These are phyloP conservation scores for Archocentrus centrarchus DNA, from an alignment of 2,113 vertebrate genomes.

Conservation along the genomic window DNA sequence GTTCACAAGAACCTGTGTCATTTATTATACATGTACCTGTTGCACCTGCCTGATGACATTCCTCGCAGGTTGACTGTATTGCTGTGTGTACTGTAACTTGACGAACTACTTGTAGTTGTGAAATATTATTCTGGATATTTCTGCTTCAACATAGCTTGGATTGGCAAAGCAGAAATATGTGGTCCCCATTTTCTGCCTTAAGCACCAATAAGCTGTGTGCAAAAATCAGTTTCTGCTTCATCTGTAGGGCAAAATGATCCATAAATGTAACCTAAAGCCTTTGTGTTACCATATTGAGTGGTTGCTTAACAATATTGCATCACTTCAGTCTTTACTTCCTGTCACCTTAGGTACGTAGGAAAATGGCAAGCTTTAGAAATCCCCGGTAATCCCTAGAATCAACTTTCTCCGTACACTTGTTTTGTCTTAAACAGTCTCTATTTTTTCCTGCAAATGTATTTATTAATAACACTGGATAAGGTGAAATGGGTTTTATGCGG, in stretches of 20 bases:
- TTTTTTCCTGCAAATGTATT: neutral
- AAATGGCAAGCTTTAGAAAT: neutral
- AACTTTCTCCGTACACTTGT: neutral
- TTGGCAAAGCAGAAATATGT: neutral
- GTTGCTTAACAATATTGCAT: neutral
- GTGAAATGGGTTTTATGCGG: neutral
- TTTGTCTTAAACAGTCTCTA: neutral
- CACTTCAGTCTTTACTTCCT: neutral
- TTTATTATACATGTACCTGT: constrained; percentile 51
- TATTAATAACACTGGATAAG: neutral
- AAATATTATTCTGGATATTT: constrained; percentile 1
- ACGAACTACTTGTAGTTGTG: neutral
- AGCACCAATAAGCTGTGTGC: neutral
- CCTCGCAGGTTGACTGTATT: constrained; percentile 30
- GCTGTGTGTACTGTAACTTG: neutral
- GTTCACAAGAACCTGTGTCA: constrained; percentile 22
- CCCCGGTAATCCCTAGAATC: neutral
- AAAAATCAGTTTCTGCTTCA: neutral
- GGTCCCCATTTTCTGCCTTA: neutral
- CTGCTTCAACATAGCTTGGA: neutral
- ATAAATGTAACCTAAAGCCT: neutral
- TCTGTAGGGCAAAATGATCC: neutral
- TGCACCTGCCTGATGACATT: constrained; percentile 54
- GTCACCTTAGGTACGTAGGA: neutral
- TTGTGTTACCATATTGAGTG: neutral